Evolutionary conservation across 2,113 vertebrate species (phyloP), one percentile per base, ranked within the genome.

Genomic region (Hepsetus odoe): DNA sequence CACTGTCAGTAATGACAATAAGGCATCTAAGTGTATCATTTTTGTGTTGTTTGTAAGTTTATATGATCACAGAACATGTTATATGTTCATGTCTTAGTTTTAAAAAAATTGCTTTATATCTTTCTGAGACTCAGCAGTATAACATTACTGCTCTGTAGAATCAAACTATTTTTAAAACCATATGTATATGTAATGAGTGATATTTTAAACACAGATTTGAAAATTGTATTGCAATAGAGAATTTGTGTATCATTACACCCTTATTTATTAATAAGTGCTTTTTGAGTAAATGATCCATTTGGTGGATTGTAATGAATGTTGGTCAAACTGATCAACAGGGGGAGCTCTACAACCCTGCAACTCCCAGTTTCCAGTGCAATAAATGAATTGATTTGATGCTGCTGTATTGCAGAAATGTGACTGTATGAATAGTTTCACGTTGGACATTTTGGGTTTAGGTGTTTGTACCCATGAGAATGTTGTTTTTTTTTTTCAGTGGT

Each of bases 261-360:
- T 16, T 12, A 42, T 42, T 42, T 11, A 7, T 42, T 42, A 6
- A 42, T 7, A 53, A 53, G 58, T 10, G 11, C n/a, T 61, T 77
- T n/a, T 32, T 46, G 11, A 8, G 30, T 5, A 72, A 76, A 33
- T 38, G 10, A 72, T 46, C 30, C 30, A 26, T 33, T 42, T 49
- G 20, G 20, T 73, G 53, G 53, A 64, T 33, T 74, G 13, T 78
- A 49, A 35, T 56, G 44, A 61, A 35, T 30, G 30, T 20, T 53
- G 32, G 56, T 35, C 26, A 69, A 44, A 51, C 32, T n/a, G 62
- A 56, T 79, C 85, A 85, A 85, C 79, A 87, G 87, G 85, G 83
- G 85, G 89, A 78, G 82, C 84, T 81, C 87, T 88, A 84, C 86
- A 85, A 74, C 78, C 68, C 83, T 79, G 20, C 56, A 84, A 71